Evolutionary conservation across 2,113 vertebrate species (phyloP).

Genomic region (Theristicus caerulescens): DNA sequence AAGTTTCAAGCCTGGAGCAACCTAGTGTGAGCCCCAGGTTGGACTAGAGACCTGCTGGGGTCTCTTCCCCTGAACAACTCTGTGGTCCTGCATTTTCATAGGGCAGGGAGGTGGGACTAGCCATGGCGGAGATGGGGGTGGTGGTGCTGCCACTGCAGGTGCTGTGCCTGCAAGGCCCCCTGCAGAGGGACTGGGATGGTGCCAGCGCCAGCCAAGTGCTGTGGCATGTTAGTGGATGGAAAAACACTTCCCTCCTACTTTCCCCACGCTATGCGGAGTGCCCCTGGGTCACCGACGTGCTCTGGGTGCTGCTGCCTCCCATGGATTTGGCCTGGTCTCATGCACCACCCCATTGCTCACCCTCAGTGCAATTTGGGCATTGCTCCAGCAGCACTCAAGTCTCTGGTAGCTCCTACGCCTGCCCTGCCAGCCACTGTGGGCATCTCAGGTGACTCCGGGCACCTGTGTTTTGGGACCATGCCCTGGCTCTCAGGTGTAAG

Average conservation of each 20-base stretch:
- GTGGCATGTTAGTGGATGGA: not conserved
- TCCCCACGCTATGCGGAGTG: accelerated
- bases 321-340: not conserved
- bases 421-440: not conserved
- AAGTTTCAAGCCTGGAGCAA: not conserved
- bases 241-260: not conserved
- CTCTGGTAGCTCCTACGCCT: not conserved
- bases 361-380: not conserved
- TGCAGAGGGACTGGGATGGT: not conserved
- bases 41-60: not conserved
- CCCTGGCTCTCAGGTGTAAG: not conserved
- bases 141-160: not conserved
- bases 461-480: not conserved
- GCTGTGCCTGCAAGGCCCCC: not conserved
- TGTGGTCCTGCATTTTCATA: not conserved
- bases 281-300: accelerated
- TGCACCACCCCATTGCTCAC: not conserved
- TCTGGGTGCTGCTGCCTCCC: not conserved
- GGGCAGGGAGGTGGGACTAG: not conserved
- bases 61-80: not conserved
- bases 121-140: not conserved
- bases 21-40: not conserved
- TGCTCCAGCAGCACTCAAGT: not conserved
- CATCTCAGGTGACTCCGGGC: not conserved
- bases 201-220: not conserved